A percentile compares a stretch with the other conserved stretches of the same genome.
Evolutionary conservation across 2,113 vertebrate genomes (phyloP).

Genomic region (Microtus richardsoni): DNA sequence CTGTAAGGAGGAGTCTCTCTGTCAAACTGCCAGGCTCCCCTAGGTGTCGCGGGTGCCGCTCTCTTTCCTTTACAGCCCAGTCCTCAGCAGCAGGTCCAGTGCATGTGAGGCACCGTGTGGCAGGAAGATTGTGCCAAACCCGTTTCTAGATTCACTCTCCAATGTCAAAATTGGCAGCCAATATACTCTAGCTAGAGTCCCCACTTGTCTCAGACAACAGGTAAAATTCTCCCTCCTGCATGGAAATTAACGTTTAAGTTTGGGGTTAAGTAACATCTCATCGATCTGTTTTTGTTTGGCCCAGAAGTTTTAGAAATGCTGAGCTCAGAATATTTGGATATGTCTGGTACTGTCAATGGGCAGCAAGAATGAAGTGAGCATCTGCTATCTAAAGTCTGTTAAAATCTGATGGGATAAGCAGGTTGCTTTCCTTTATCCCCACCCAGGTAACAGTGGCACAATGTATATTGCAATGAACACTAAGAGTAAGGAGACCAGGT

Average conservation of each 20-base stretch:
- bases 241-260: neutral
- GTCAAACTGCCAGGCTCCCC: neutral
- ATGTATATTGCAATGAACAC: neutral
- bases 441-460: neutral
- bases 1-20: neutral
- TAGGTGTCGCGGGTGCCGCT: neutral
- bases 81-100: neutral
- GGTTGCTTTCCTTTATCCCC: neutral
- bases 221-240: neutral
- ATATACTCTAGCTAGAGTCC: neutral
- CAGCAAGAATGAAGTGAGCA: neutral
- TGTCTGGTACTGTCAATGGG: neutral
- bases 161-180: neutral
- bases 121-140: neutral
- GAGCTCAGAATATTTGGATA: neutral
- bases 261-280: neutral
- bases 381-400: neutral
- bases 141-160: neutral
- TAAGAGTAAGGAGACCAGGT: neutral
- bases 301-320: constrained; percentile 21
- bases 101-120: neutral
- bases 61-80: neutral
- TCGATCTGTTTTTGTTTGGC: neutral
- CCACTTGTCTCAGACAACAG: neutral
- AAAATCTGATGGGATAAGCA: neutral